Evolutionary conservation across 2,888 invertebrate species (phyloP).

Genomic region (Cremastinae sp.): DNA sequence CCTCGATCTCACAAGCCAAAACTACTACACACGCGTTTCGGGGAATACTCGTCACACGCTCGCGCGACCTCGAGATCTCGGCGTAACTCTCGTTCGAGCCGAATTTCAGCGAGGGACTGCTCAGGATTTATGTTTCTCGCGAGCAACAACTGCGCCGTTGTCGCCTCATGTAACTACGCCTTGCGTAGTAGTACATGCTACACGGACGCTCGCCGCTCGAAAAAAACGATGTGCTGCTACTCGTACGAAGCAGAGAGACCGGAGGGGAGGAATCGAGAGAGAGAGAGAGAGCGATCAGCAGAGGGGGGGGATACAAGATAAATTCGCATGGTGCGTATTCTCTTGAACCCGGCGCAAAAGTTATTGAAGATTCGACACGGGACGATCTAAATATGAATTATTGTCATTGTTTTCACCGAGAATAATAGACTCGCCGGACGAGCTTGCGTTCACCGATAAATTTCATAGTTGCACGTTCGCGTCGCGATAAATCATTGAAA

Average conservation of each 20-base stretch:
- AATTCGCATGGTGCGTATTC: constrained; percentile 15
- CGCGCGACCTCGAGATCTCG: constrained; percentile 50
- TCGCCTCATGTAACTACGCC: constrained; percentile 28
- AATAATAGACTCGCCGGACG: neutral
- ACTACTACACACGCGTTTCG: constrained; percentile 13
- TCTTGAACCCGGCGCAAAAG: constrained; percentile 22
- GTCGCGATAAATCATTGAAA: constrained; percentile 33
- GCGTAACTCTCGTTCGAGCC: constrained; percentile 9
- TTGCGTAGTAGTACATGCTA: neutral
- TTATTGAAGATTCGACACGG: constrained; percentile 21
- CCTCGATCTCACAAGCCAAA: constrained; percentile 28
- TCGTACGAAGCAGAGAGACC: neutral
- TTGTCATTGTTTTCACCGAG: neutral
- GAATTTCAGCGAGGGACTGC: neutral
- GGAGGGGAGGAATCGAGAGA: neutral
- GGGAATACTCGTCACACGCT: constrained; percentile 35
- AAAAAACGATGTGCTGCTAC: constrained; percentile 13
- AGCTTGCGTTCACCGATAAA: neutral
- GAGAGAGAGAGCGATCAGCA: constrained; percentile 5
- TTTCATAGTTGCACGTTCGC: constrained; percentile 22
- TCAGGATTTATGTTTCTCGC: neutral
- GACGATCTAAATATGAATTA: neutral
- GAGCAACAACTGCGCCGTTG: neutral
- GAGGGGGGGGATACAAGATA: neutral
- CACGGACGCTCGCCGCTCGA: constrained; percentile 4